Evolutionary conservation across 2,797 vertebrate species (phyloP), one percentile per base, ranked within the genome.

Genomic region (Trachurus trachurus): DNA sequence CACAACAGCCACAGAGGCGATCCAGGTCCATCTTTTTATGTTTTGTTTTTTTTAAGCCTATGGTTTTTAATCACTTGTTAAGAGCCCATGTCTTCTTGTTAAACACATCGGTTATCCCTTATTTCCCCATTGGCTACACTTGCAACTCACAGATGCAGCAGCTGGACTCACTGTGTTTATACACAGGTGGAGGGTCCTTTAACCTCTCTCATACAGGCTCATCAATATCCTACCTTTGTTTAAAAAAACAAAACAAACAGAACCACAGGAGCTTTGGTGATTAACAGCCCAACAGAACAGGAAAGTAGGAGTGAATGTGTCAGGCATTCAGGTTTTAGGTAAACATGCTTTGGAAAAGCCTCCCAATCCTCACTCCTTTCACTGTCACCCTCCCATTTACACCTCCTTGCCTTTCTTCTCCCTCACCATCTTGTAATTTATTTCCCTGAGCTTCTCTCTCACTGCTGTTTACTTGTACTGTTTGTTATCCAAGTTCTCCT

Each of bases 381-480:
- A 29, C n/a, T 21, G 21, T 56, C 5, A 6, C 22, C n/a, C 66
- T 58, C 9, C n/a, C 16, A 10, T 4, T n/a, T 47, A 47, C 40
- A 69, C 66, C 45, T 47, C 21, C 54, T 17, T 29, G 40, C 37
- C 3, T 42, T 74, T 54, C 40, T 47, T 67, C 37, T 56, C 45
- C 42, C n/a, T 76, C 29, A 1, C 19, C 31, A 66, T 37, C 45
- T 66, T 26, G 11, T 57, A 5, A 34, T 69, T 70, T 53, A 37
- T 58, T 17, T 64, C 12, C 47, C 45, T 22, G 17, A n/a, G 31
- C 15, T 59, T 76, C 59, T 72, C 69, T 81, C 54, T 56, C 52
- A 56, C 11, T 74, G 26, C 42, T 34, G 40, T 73, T 82, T 78
- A 57, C 39, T 58, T 66, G 59, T 31, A 59, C 64, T 16, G 63